Evolutionary conservation across 2,113 vertebrate species (phyloP).

Genomic region (Sinosuthora webbiana): DNA sequence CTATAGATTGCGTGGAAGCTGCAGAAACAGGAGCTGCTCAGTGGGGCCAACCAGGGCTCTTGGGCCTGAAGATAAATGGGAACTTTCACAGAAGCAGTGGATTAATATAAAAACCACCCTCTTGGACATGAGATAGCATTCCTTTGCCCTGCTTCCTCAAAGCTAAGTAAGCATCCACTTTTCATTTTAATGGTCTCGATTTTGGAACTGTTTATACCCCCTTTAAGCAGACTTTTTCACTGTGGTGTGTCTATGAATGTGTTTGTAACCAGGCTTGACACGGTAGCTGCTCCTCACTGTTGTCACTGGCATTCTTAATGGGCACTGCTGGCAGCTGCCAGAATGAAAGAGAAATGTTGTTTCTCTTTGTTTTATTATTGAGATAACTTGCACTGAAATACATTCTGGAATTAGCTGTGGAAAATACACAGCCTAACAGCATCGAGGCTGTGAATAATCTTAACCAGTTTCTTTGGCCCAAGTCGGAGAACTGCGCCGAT

Average conservation of each 20-base stretch:
- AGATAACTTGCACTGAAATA: not conserved
- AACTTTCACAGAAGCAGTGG: accelerated
- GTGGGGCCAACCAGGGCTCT: not conserved
- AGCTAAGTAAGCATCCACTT: not conserved
- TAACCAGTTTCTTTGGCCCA: accelerated
- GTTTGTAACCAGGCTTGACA: not conserved
- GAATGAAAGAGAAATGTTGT: not conserved
- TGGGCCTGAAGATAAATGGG: not conserved
- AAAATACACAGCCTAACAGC: accelerated
- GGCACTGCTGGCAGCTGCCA: not conserved
- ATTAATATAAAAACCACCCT: not conserved
- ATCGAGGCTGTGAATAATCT: accelerated
- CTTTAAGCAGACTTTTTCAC: not conserved
- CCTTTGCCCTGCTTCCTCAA: not conserved
- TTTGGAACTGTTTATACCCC: not conserved
- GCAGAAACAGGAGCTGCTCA: not conserved
- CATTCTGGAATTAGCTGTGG: not conserved
- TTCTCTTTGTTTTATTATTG: not conserved
- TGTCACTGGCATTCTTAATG: not conserved
- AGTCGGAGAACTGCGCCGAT: accelerated
- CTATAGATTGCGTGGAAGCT: not conserved
- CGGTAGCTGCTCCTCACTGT: not conserved
- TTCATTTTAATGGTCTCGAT: not conserved
- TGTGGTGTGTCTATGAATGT: accelerated
- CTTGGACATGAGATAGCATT: not conserved